These are phyloP conservation scores for Nycticryphes semicollaris DNA, from an alignment of 2,113 vertebrate genomes.

Conservation along the genomic window DNA sequence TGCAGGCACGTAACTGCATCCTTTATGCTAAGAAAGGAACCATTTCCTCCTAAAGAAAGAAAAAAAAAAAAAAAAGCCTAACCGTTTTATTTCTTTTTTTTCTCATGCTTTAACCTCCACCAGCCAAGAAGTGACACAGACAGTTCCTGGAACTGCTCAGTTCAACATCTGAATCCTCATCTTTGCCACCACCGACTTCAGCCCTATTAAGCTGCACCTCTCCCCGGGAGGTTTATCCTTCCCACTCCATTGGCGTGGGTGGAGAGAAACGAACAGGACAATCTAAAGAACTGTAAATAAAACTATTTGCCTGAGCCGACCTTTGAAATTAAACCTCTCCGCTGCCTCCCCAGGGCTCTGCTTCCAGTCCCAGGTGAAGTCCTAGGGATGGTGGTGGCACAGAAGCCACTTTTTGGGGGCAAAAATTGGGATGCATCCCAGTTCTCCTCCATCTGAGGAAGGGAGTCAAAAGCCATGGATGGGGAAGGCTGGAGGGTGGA, in stretches of 20 bases:
- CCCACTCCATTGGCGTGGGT: background rate
- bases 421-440: background rate
- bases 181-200: background rate
- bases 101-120: background rate
- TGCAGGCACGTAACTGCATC: slow-evolving; percentile 52
- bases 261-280: slow-evolving; percentile 27
- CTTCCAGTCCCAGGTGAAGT: slow-evolving; percentile 12
- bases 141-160: slow-evolving; percentile 26
- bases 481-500: background rate
- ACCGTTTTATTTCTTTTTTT: background rate
- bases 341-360: background rate
- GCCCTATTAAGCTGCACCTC: background rate
- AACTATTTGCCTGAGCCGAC: slow-evolving; percentile 54
- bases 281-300: slow-evolving; percentile 59
- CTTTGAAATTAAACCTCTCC: slow-evolving; percentile 62
- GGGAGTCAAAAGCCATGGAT: background rate
- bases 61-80: background rate
- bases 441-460: background rate
- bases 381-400: background rate
- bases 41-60: slow-evolving; percentile 42
- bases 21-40: slow-evolving; percentile 63
- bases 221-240: background rate
- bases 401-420: too few relatives aligned
- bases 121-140: background rate
- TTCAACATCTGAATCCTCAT: background rate